Evolutionary conservation across 1,140 invertebrate genomes (phyloP).

Genomic region (Sycobia sp.): DNA sequence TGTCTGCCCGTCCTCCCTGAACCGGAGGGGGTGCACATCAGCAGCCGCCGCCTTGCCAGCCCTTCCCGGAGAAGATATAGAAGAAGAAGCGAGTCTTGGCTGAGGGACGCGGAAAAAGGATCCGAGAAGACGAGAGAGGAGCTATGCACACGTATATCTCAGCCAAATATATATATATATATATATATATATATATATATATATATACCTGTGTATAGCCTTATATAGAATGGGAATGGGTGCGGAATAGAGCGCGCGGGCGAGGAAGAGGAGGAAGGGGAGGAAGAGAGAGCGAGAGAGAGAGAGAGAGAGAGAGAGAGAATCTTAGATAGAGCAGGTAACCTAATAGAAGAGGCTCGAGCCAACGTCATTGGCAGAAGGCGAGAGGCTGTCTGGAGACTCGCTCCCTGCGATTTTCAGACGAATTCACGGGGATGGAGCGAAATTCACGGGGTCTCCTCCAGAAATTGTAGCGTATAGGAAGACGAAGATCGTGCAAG

Average conservation of each 20-base stretch:
- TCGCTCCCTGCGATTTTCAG: conserved; percentile 49
- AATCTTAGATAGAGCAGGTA: conserved; percentile 56
- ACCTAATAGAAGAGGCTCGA: conserved; percentile 56
- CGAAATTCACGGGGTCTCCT: conserved; percentile 47
- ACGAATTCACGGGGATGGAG: conserved; percentile 50
- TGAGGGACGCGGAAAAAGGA: conserved; percentile 39
- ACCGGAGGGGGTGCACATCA: conserved; percentile 5
- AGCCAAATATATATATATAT: background rate
- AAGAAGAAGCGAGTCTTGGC: conserved; percentile 39
- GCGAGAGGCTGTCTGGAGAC: conserved; percentile 50
- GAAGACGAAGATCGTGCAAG: too few species aligned
- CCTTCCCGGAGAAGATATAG: background rate
- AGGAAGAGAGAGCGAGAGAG: conserved; percentile 41
- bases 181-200: background rate
- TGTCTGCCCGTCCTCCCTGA: conserved; percentile 41
- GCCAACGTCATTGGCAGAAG: conserved; percentile 58
- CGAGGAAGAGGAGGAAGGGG: conserved; percentile 40
- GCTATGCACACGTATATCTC: conserved; percentile 12
- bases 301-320: conserved; percentile 47
- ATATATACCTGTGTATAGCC: too few species aligned
- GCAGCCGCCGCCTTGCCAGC: conserved; percentile 41
- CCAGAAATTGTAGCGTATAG: too few species aligned
- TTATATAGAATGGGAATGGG: conserved; percentile 7
- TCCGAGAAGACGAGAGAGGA: conserved; percentile 8
- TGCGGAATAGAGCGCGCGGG: conserved; percentile 3